A percentile compares a stretch with the other conserved stretches of the same genome.
These are phyloP conservation scores for Tauraco hartlaubi DNA, from an alignment of 2,797 vertebrate species.

Conservation along the genomic window DNA sequence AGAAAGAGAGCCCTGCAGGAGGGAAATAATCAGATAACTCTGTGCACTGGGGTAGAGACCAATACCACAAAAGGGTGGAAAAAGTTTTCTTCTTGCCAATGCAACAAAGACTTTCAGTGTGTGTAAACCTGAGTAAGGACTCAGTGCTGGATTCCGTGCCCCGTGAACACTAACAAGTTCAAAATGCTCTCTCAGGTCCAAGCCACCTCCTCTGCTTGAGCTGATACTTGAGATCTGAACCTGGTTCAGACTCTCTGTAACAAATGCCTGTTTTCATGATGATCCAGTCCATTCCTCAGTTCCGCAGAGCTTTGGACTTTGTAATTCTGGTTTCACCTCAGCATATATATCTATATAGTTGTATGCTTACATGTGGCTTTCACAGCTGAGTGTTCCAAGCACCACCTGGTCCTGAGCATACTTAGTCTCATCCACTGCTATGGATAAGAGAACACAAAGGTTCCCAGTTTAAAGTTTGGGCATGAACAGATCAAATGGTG, in stretches of 20 bases:
- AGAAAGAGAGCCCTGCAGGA: constrained; percentile 36
- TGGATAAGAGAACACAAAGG: not conserved
- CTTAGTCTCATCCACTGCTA: rapidly evolving
- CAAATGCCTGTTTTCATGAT: not conserved
- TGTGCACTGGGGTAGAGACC: not conserved
- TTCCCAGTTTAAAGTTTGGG: not conserved
- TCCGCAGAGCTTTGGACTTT: not conserved
- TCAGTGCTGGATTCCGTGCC: not conserved
- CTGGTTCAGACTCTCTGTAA: not conserved
- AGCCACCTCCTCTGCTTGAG: not conserved
- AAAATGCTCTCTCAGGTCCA: not conserved
- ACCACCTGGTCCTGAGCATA: not conserved
- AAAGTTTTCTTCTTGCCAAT: not conserved
- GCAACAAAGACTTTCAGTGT: not conserved
- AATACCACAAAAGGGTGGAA: constrained; percentile 13
- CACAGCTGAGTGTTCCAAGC: not conserved
- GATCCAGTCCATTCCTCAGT: not conserved
- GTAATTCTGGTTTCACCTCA: not conserved
- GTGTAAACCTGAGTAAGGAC: not conserved
- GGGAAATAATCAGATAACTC: constrained; percentile 51
- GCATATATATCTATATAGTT: not conserved
- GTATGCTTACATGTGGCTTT: not conserved
- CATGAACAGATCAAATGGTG: not conserved
- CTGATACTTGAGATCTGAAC: not conserved
- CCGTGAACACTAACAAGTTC: not conserved